Base-by-base conservation (phyloP, 2,113 vertebrate species). In the Nanger granti region DNA sequence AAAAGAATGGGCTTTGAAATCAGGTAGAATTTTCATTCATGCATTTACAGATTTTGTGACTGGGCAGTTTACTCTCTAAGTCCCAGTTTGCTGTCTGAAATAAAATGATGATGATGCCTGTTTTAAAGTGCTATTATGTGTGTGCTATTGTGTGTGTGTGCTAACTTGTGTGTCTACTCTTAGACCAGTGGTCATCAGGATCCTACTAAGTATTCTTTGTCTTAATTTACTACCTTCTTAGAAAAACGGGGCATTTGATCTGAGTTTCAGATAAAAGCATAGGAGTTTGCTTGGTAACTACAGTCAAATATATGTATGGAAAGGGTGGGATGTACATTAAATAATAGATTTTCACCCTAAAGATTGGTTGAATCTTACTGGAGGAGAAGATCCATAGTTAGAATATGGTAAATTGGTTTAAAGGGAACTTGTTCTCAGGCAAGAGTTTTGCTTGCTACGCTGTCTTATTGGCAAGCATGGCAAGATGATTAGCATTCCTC, bases 321-420 rank as follows among this genome's bases (percentile, higher is more conserved):
- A 59, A 79, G 54, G 7, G 2, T 57, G 1, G 24, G 5, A 17
- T 29, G 6, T 54, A 17, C 2, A 28, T 17, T 2, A 1, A 49
- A n/a, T 47, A 47, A 92, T 12, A 24, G 13, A 22, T 24, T 31
- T 79, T 87, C 4, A 62, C 24, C 13, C 26, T 55, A 44, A 8
- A 20, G 13, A 59, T 41, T 64, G n/a, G 13, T 60, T 60, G 5
- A 41, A 31, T 95, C 3, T 52, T 64, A 52, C 66, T 59, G 20
- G 31, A 88, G 57, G 22, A 87, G 20, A 60, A 26, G 8, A 52
- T 52, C 86, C 7, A 22, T 54, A 47, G 64, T 2, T 31, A n/a
- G 34, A 24, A 4, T 59, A 34, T 20, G 6, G 2, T 60, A 88
- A 57, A 84, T 34, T 20, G 60, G 4, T 59, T 66, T 93, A n/a